phyloP scores from a whole-genome alignment of 2,888 invertebrate species.

The Sphecodes monilicornis region DNA sequence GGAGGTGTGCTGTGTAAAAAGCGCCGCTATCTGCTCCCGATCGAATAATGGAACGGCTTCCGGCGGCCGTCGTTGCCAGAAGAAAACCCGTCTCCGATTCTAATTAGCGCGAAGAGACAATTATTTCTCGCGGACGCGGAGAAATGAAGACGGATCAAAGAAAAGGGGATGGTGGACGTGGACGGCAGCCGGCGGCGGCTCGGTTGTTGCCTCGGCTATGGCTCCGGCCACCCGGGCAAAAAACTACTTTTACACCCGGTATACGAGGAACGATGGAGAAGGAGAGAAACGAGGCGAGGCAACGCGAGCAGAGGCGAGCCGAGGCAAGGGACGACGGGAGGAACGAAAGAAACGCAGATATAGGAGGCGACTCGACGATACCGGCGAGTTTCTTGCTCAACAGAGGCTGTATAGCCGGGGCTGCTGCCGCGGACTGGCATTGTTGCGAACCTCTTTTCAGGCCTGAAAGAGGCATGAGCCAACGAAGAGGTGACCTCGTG shows the following conservation, averaged over 20 bases:
- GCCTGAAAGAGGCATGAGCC: conserved; percentile 72
- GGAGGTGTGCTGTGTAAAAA: neutral
- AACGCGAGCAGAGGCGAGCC: neutral
- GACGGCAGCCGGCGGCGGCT: neutral
- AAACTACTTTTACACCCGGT: conserved; percentile 64
- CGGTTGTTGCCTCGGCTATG: neutral
- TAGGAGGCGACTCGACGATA: conserved; percentile 51
- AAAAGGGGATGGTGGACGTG: neutral
- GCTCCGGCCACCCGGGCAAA: conserved; percentile 24
- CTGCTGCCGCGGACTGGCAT: conserved; percentile 57
- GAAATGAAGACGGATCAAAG: conserved; percentile 8
- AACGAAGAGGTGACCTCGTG: conserved; percentile 72
- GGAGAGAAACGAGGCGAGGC: too few species aligned
- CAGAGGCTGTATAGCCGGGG: conserved; percentile 42
- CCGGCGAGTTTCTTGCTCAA: conserved; percentile 53
- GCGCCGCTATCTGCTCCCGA: neutral
- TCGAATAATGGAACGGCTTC: conserved; percentile 7
- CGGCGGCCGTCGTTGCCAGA: neutral
- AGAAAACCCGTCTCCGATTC: conserved; percentile 17
- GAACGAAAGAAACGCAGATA: conserved; percentile 62
- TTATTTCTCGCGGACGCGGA: neutral
- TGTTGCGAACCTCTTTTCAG: conserved; percentile 74
- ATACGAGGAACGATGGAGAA: conserved; percentile 21
- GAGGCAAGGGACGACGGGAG: neutral
- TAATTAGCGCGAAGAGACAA: conserved; percentile 15